Evolutionary conservation across 2,888 invertebrate species (phyloP).

Genomic region (Norana najaformis): DNA sequence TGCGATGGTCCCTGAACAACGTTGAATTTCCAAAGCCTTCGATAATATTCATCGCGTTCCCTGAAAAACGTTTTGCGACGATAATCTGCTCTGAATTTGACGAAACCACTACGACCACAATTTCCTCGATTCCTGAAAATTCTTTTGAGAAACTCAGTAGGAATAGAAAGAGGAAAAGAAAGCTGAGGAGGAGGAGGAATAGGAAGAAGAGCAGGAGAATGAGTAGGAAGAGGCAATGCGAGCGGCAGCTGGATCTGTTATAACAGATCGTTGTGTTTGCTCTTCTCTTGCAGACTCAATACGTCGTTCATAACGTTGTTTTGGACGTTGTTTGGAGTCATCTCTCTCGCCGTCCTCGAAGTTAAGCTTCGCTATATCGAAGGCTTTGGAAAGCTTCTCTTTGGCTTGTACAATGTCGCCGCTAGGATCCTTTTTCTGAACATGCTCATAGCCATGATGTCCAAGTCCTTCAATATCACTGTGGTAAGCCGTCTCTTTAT

Average conservation of each 20-base stretch:
- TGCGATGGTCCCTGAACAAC: not conserved
- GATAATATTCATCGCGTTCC: not conserved
- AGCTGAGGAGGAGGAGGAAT: no score
- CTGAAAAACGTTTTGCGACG: not conserved
- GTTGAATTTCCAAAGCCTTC: slow-evolving; percentile 13
- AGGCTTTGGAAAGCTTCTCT: slow-evolving; percentile 44
- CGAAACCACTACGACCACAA: not conserved
- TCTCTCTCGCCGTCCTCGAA: slow-evolving; percentile 41
- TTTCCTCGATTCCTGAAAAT: slow-evolving; percentile 13
- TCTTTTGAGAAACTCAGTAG: not conserved
- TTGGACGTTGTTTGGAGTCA: slow-evolving; percentile 64
- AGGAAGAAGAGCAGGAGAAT: not conserved
- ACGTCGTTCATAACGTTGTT: slow-evolving; percentile 63
- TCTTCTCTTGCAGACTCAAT: slow-evolving; percentile 54
- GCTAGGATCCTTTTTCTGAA: slow-evolving; percentile 54
- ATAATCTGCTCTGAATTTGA: not conserved
- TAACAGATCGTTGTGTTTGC: not conserved
- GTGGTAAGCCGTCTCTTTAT: slow-evolving; percentile 48
- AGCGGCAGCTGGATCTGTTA: not conserved
- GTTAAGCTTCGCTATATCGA: slow-evolving; percentile 40
- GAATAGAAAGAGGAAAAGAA: not conserved
- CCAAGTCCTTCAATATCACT: slow-evolving; percentile 52
- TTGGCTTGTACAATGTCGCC: slow-evolving; percentile 49
- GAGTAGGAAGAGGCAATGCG: not conserved
- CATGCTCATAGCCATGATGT: slow-evolving; percentile 57